Conservation (phyloP, 2,888 invertebrate species). For the Phengaris arion region DNA sequence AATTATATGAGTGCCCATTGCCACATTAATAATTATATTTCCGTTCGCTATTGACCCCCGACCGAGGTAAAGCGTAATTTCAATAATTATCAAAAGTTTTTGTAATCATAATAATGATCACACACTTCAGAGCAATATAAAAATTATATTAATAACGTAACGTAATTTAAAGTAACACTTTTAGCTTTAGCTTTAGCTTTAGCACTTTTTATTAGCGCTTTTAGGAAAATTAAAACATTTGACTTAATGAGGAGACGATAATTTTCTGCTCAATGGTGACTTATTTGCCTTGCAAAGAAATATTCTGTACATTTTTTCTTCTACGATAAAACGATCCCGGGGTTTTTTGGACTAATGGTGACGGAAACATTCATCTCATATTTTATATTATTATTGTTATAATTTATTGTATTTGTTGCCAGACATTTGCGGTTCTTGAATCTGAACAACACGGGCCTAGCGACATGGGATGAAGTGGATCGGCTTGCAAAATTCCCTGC, state of each 20-base stretch:
- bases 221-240: background rate
- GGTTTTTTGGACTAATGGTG: no score
- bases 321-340: no score
- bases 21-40: conserved; percentile 18
- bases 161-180: no score
- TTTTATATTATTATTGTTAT: background rate
- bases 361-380: no score
- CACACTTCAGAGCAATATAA: background rate
- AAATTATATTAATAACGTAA: background rate
- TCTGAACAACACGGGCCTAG: conserved; percentile 89
- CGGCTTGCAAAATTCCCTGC: conserved; percentile 89
- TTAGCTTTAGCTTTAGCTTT: no score
- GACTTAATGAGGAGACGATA: background rate
- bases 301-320: background rate
- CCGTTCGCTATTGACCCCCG: conserved; percentile 23
- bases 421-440: conserved; percentile 88
- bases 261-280: background rate
- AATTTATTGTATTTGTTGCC: conserved; percentile 34
- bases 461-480: conserved; percentile 94
- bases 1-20: background rate
- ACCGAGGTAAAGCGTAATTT: conserved; percentile 26
- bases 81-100: conserved; percentile 18
- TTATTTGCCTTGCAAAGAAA: background rate
- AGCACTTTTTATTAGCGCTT: no score
- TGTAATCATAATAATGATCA: background rate